Conservation (phyloP, 2,797 vertebrate species). For the Merluccius polli region DNA sequence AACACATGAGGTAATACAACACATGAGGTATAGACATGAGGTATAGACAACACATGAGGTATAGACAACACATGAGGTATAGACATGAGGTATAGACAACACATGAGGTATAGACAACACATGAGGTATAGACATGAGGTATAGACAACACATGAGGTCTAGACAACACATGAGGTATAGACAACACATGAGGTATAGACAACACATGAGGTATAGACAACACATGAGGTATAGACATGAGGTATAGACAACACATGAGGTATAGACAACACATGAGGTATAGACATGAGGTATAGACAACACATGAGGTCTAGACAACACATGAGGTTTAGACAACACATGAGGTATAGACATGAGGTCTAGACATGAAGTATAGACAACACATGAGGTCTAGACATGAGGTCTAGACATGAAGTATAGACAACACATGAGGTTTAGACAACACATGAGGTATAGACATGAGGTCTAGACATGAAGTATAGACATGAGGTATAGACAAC, state of each 20-base stretch:
- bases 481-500: not conserved
- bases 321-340: too few species aligned
- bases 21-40: not conserved
- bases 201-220: not conserved
- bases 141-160: not conserved
- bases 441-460: not conserved
- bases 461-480: too few species aligned
- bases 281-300: not conserved
- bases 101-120: too few species aligned
- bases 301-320: not conserved
- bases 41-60: not conserved
- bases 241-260: not conserved
- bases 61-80: not conserved
- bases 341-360: too few species aligned
- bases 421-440: too few species aligned
- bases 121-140: too few species aligned
- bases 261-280: too few species aligned
- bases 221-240: not conserved
- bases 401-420: too few species aligned
- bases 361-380: too few species aligned
- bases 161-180: not conserved
- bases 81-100: too few species aligned
- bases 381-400: too few species aligned
- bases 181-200: not conserved
- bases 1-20: not conserved